Evolutionary conservation across 1,140 invertebrate genomes (phyloP).

Genomic region (Drosophila pseudoobscura): DNA sequence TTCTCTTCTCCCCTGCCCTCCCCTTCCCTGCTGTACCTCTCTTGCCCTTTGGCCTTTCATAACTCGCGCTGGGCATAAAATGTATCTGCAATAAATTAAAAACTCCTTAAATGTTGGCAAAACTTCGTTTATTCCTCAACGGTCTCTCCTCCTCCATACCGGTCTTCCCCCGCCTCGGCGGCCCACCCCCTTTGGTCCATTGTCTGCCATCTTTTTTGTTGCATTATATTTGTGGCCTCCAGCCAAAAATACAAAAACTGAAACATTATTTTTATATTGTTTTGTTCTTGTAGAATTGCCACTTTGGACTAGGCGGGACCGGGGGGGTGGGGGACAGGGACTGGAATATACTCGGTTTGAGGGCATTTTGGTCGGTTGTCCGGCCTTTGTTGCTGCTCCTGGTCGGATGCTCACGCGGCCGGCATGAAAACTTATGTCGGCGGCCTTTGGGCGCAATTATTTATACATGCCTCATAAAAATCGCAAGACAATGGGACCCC

Average conservation of each 20-base stretch:
- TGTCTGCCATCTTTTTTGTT: constrained; percentile 46
- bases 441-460: constrained; percentile 81
- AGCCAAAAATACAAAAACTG: constrained; percentile 40
- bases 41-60: constrained; percentile 15
- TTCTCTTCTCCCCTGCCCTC: constrained; percentile 1
- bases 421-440: constrained; percentile 81
- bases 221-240: constrained; percentile 59
- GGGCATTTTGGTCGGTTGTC: constrained; percentile 57
- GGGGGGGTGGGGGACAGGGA: constrained; percentile 6
- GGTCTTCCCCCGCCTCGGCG: background rate
- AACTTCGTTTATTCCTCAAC: constrained; percentile 48
- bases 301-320: background rate
- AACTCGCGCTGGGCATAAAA: constrained; percentile 48
- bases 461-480: constrained; percentile 82
- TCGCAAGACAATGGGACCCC: constrained; percentile 73
- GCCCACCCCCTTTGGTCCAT: constrained; percentile 8
- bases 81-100: constrained; percentile 83
- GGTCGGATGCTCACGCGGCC: constrained; percentile 65
- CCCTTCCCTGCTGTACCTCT: background rate
- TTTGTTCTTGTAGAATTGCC: constrained; percentile 36
- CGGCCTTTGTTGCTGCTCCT: constrained; percentile 47
- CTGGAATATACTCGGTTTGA: constrained; percentile 21
- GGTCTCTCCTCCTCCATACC: constrained; percentile 9
- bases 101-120: constrained; percentile 79
- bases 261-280: constrained; percentile 42